Conservation (phyloP, 2,113 vertebrate species). For the Illadopsis cleaveri region DNA sequence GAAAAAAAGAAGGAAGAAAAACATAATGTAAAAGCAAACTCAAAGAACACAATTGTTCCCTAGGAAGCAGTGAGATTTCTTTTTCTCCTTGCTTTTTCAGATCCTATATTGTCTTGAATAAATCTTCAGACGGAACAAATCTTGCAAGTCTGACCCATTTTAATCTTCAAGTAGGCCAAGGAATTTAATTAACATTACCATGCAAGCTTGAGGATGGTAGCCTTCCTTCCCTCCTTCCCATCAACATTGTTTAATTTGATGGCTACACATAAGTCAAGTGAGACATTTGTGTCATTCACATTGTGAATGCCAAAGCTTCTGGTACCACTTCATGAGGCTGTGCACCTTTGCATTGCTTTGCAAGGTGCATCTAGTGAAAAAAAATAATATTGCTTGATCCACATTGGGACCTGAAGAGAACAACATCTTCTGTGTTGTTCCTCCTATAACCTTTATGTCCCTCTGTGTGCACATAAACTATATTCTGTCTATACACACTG, state of each 20-base stretch:
- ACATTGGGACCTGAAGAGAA: not conserved
- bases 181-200: not conserved
- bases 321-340: not conserved
- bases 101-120: not conserved
- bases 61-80: not conserved
- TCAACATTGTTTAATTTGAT: not conserved
- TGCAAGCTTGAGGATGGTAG: not conserved
- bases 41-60: not conserved
- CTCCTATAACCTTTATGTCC: not conserved
- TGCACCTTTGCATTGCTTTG: not conserved
- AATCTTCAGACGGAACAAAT: not conserved
- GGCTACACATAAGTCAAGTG: fast-evolving
- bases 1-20: not conserved
- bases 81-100: not conserved
- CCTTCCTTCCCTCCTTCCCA: not conserved
- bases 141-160: not conserved
- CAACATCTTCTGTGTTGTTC: not conserved
- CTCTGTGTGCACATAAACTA: not conserved
- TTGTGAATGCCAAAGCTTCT: not conserved
- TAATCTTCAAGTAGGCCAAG: not conserved
- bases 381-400: not conserved
- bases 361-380: not conserved
- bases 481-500: not conserved
- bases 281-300: not conserved
- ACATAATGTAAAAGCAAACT: not conserved